phyloP scores from a whole-genome alignment of 2,797 vertebrate species.

The Microctenopoma lineatum region DNA sequence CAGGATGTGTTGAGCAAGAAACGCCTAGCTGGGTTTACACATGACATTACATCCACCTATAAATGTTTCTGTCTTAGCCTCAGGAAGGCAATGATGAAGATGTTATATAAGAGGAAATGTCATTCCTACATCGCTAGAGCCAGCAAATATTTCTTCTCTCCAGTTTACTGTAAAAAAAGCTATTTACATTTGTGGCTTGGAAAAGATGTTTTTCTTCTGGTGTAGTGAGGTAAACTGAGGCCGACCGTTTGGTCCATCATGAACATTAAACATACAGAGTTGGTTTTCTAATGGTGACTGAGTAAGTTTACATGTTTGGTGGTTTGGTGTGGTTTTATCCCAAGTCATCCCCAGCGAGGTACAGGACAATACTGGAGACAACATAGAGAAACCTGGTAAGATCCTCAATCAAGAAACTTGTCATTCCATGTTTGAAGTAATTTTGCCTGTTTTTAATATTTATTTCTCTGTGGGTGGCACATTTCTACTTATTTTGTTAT shows the following conservation, averaged over 20 bases:
- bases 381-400: conserved; percentile 86
- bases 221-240: not conserved
- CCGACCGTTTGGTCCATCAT: conserved; percentile 15
- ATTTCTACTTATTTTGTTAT: conserved; percentile 35
- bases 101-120: not conserved
- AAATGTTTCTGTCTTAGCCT: not conserved
- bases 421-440: conserved; percentile 63
- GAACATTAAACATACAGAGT: conserved; percentile 35
- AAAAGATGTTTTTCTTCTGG: conserved; percentile 2
- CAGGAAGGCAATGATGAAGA: not conserved
- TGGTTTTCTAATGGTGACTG: conserved; percentile 40
- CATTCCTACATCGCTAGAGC: not conserved
- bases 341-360: conserved; percentile 86
- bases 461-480: conserved; percentile 37
- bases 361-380: conserved; percentile 85
- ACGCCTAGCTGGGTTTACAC: not conserved
- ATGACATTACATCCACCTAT: conserved; percentile 4
- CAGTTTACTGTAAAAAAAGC: not conserved
- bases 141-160: conserved; percentile 5
- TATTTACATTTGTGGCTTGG: conserved; percentile 1
- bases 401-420: conserved; percentile 47
- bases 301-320: conserved; percentile 73
- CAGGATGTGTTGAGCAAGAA: not conserved
- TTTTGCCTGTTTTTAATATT: conserved; percentile 61
- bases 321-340: conserved; percentile 84